Evolutionary conservation across 2,113 vertebrate species (phyloP).

Genomic region (Oophaga pumilio): DNA sequence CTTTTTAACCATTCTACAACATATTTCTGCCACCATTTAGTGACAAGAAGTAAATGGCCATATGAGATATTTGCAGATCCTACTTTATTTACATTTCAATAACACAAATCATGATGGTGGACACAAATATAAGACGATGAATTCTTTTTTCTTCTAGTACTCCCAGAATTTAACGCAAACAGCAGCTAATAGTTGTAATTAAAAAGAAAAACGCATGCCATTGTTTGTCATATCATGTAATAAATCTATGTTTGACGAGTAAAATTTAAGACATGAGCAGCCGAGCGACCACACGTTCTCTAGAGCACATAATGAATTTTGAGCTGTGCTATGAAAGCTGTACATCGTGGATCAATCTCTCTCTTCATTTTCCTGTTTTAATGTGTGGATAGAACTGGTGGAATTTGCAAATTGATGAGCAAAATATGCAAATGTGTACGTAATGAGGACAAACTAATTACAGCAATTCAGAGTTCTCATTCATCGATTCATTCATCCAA

Average conservation of each 20-base stretch:
- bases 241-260: slow-evolving; percentile 12
- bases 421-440: slow-evolving; percentile 53
- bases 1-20: background rate
- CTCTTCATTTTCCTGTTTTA: slow-evolving; percentile 36
- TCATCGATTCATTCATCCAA: slow-evolving; percentile 55
- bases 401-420: slow-evolving; percentile 46
- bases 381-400: slow-evolving; percentile 10
- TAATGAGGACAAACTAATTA: slow-evolving; percentile 55
- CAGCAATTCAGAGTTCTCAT: slow-evolving; percentile 28
- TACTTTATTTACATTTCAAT: background rate
- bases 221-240: slow-evolving; percentile 6
- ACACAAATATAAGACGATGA: background rate
- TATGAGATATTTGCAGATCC: background rate
- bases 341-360: background rate
- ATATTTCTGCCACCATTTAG: background rate
- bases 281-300: background rate
- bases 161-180: background rate
- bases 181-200: background rate
- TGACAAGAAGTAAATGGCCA: background rate
- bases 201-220: slow-evolving; percentile 1
- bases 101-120: background rate
- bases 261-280: slow-evolving; percentile 17
- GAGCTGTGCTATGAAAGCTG: slow-evolving; percentile 15
- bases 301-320: slow-evolving; percentile 24
- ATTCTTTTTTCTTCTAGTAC: background rate